Evolutionary conservation across 2,888 invertebrate genomes (phyloP), one percentile per base, ranked within the genome.

Genomic region (Diadegma fenestrale): DNA sequence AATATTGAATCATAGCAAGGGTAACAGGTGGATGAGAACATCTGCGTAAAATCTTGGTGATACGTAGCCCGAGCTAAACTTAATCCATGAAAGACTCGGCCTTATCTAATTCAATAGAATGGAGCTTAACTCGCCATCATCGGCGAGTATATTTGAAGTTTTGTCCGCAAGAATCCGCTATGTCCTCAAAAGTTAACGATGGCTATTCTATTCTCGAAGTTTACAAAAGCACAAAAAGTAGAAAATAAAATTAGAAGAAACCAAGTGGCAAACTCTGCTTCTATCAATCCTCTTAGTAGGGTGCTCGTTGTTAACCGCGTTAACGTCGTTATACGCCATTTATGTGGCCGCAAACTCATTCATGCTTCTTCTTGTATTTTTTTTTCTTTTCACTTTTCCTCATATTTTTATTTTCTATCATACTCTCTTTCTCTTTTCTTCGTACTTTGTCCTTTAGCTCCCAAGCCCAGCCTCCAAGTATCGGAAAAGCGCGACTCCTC

Each of bases 401-500:
- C 17, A 10, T 8, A 12, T 17, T 14, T 72, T 26, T 37, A 26
- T 48, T 80, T 41, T 81, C n/a, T 83, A 26, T 58, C 12, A 26
- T 26, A 1, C 58, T 58, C 26, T 26, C 58, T 58, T 14, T 58
- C 26, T 58, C 58, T 58, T 83, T 68, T 22, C 77, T 64, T 63
- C 63, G 30, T 76, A 69, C 73, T 73, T 80, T 69, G 71, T 69
- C 68, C 48, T 33, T 51, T n/a, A 14, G 26, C 48, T 61, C 66
- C 68, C 75, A 41, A 64, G 45, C 58, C 45, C 54, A 54, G 22
- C 30, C 58, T 7, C 58, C 75, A 76, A 85, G 85, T 85, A 85
- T 85, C 72, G 85, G 85, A 80, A 82, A 85, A 85, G 72, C 82
- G 85, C 77, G 85, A 85, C 82, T 80, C 80, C 80, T 71, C 30